Percentiles rank a stretch among this genome's conserved stretches.
These are phyloP conservation scores for Ictalurus punctatus DNA, from an alignment of 2,113 vertebrate species.

Conservation along the genomic window DNA sequence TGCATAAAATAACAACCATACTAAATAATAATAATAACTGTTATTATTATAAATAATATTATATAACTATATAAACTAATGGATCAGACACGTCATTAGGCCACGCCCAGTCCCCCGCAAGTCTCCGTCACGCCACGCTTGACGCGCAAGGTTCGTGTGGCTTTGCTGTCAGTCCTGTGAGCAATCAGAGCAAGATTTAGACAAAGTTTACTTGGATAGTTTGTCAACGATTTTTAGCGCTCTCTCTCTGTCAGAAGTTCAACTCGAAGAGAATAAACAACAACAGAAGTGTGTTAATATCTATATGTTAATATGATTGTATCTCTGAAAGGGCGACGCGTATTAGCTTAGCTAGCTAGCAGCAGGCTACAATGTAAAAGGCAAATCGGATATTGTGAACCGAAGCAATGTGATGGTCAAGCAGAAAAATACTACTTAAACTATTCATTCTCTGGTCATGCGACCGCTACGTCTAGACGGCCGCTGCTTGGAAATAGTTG, in stretches of 20 bases:
- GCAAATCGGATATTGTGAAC: not conserved
- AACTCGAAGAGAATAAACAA: not conserved
- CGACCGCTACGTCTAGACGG: not conserved
- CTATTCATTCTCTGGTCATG: slow-evolving; percentile 18
- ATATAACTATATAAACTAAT: not conserved
- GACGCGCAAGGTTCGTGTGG: not conserved
- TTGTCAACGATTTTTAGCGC: not conserved
- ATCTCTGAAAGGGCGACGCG: not conserved
- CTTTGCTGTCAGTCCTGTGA: slow-evolving; percentile 42
- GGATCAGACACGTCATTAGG: not conserved
- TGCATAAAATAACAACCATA: not conserved
- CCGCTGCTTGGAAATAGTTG: slow-evolving; percentile 2
- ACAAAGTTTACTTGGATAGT: slow-evolving; percentile 33
- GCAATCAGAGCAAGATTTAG: slow-evolving; percentile 36
- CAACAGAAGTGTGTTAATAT: too few relatives aligned
- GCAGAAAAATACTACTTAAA: not conserved
- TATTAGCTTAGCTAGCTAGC: slow-evolving; percentile 29
- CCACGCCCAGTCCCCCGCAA: slow-evolving; percentile 23
- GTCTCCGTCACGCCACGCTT: slow-evolving; percentile 38
- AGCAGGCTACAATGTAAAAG: slow-evolving; percentile 9
- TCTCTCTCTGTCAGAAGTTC: not conserved
- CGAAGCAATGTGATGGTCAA: slow-evolving; percentile 1
- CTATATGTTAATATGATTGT: not conserved
- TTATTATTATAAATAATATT: not conserved
- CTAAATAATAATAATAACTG: not conserved